phyloP scores from a whole-genome alignment of 2,888 invertebrate species.

The Perdita meconis region DNA sequence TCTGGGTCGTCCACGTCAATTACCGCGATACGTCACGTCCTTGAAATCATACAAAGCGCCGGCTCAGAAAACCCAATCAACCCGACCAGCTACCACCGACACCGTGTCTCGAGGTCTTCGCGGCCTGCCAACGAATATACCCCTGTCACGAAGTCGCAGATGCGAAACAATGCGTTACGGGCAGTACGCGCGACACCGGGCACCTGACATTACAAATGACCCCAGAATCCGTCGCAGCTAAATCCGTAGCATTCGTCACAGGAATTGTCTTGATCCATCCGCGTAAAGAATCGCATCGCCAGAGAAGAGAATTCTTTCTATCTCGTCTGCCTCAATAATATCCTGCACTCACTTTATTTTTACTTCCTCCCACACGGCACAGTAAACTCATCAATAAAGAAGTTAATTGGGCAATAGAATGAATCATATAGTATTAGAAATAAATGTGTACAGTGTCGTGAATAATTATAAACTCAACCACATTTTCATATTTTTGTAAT shows the following conservation, averaged over 20 bases:
- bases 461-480: no score
- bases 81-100: constrained; percentile 22
- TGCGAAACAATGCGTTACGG: constrained; percentile 59
- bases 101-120: constrained; percentile 56
- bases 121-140: constrained; percentile 60
- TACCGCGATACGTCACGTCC: constrained; percentile 29
- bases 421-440: no score
- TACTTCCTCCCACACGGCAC: no score
- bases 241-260: constrained; percentile 26
- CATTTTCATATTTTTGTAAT: no score
- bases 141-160: constrained; percentile 55
- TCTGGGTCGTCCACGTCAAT: not conserved
- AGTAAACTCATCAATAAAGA: no score
- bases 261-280: constrained; percentile 4
- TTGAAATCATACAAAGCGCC: constrained; percentile 45
- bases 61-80: constrained; percentile 56
- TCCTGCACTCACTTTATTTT: no score
- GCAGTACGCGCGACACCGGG: constrained; percentile 32
- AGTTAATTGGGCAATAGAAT: no score
- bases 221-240: constrained; percentile 26
- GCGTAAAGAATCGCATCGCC: not conserved
- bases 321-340: no score
- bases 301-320: not conserved
- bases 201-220: constrained; percentile 46
- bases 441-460: no score